Conservation (phyloP, 2,888 invertebrate species). For the Creontiades dilutus region DNA sequence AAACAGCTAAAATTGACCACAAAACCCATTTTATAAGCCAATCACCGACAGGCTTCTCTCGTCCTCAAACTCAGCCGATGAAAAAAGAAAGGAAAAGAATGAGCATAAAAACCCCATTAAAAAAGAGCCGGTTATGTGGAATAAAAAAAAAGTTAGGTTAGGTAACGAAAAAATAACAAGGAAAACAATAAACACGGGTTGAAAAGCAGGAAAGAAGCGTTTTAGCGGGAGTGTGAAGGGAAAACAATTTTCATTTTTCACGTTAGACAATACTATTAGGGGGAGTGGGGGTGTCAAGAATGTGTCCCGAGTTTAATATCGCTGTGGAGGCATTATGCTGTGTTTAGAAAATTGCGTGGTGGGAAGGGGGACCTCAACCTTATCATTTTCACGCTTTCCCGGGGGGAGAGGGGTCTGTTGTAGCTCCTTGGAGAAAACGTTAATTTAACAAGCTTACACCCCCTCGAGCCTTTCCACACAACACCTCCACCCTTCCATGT, state of each 20-base stretch:
- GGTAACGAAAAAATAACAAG: constrained; percentile 44
- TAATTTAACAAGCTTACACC: constrained; percentile 37
- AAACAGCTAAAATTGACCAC: neutral
- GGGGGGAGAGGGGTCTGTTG: neutral
- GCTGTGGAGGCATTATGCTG: constrained; percentile 62
- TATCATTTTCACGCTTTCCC: constrained; percentile 4
- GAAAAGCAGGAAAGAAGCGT: neutral
- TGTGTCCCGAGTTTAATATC: constrained; percentile 71
- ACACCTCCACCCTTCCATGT: too few relatives aligned
- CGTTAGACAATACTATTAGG: constrained; percentile 69
- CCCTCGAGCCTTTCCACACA: neutral
- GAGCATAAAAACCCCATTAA: neutral
- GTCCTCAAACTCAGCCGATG: neutral
- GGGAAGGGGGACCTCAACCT: neutral
- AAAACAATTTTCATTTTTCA: constrained; percentile 71
- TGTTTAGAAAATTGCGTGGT: constrained; percentile 61
- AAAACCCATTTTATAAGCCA: neutral
- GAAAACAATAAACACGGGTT: neutral
- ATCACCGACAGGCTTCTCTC: neutral
- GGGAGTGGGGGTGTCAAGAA: constrained; percentile 64
- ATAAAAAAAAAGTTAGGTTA: neutral
- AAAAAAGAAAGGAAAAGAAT: neutral
- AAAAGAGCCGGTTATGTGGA: constrained; percentile 26
- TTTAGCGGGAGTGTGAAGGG: neutral
- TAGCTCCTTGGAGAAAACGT: constrained; percentile 34